Evolutionary conservation across 2,888 invertebrate genomes (phyloP), one percentile per base, ranked within the genome.

Genomic region (Scaptomyza flava): DNA sequence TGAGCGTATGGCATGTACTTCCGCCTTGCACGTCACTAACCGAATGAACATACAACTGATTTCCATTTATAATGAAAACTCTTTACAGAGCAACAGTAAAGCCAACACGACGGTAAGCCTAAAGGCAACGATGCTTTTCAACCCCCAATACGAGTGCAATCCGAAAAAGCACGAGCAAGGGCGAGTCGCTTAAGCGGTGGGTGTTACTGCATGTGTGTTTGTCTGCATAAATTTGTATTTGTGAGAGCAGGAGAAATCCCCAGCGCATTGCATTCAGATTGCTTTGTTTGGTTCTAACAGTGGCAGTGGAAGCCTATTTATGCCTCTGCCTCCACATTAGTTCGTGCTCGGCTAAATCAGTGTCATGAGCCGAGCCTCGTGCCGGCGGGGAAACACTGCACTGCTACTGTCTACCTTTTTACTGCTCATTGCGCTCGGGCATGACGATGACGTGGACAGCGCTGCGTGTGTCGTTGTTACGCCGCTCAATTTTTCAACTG

Each of bases 31-130:
- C 87, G 90, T 87, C 86, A 80, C 82, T 82, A 85, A 89, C 84
- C 84, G 90, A 90, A 90, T 90, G 90, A 90, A 79, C 89, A 80
- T 86, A 89, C 89, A 83, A 89, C 76, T 80, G 89, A 72, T 89
- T 88, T 84, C 78, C 90, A 89, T 89, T 90, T 77, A 90, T 79
- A 85, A 90, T 81, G 90, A 90, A 90, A 90, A 89, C 90, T 84
- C 85, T 84, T 84, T 68, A 73, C 80, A 66, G 67, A 65, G 27
- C 27, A 66, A 58, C 53, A 54, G 60, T 62, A 45, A 53, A 38
- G 53, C 59, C 65, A 50, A 57, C 42, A 51, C 70, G 67, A 65
- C 31, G 43, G 53, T 38, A 51, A 69, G 69, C 47, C 71, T 71
- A 71, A 57, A 57, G 57, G 42, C 68, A 51, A 59, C 70, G 71